A percentile compares a stretch with the other conserved stretches of the same genome.
Conservation (phyloP, 2,888 invertebrate genomes). For the Diarsia rubi region DNA sequence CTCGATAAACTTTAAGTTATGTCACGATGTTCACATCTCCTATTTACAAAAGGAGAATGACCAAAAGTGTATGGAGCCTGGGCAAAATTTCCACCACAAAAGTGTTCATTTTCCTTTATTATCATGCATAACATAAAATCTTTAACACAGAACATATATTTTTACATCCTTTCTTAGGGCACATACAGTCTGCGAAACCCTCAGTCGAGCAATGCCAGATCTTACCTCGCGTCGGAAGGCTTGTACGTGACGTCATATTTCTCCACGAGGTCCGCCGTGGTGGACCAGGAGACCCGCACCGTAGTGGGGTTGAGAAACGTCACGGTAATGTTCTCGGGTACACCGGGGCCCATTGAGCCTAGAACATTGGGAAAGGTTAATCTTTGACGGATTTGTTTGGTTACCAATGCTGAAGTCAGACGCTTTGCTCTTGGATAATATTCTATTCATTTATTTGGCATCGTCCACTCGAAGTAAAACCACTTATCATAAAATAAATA, state of each 20-base stretch:
- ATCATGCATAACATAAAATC: conserved; percentile 2
- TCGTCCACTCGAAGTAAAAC: background rate
- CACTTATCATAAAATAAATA: background rate
- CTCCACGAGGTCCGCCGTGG: conserved; percentile 95
- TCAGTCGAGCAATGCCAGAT: conserved; percentile 46
- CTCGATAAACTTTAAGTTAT: background rate
- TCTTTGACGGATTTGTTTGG: background rate
- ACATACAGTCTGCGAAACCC: conserved; percentile 47
- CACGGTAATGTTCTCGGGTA: conserved; percentile 97
- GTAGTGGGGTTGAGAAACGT: conserved; percentile 96
- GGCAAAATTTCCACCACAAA: too few species aligned
- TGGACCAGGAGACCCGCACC: conserved; percentile 96
- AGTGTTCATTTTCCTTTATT: background rate
- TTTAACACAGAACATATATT: background rate
- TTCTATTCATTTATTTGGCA: background rate
- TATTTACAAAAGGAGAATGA: background rate
- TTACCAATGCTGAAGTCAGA: background rate
- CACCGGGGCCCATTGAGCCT: conserved; percentile 95
- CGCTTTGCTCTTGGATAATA: background rate
- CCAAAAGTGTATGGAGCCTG: too few species aligned
- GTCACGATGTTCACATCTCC: background rate
- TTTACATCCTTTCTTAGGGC: background rate
- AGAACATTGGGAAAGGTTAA: conserved; percentile 63
- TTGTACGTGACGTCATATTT: conserved; percentile 98
- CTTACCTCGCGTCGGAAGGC: conserved; percentile 97